A percentile compares a stretch with the other conserved stretches of the same genome.
Conservation (phyloP, 2,113 vertebrate genomes). For the Rhabdornis inornatus region DNA sequence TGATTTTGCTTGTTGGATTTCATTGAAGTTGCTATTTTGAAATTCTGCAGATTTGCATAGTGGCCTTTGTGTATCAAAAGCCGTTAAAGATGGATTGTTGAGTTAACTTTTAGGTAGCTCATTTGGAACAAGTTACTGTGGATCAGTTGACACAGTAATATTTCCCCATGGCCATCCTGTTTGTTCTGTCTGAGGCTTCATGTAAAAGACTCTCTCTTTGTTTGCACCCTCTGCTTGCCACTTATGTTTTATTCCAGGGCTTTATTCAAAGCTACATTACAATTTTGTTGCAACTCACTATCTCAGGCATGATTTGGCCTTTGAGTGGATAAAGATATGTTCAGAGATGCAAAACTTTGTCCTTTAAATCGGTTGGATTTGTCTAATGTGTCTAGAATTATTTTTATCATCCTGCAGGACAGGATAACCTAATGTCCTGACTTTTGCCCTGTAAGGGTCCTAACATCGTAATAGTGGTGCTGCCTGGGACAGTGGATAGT, state of each 20-base stretch:
- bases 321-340: not conserved
- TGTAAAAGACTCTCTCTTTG: constrained; percentile 18
- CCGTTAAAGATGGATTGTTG: not conserved
- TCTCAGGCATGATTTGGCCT: not conserved
- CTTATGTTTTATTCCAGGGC: not conserved
- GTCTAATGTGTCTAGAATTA: not conserved
- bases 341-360: not conserved
- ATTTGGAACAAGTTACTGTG: not conserved
- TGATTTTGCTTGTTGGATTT: not conserved
- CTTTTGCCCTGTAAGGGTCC: not conserved
- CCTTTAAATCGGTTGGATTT: not conserved
- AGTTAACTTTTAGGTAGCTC: not conserved
- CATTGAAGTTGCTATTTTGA: not conserved
- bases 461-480: not conserved
- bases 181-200: not conserved
- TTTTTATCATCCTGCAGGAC: not conserved
- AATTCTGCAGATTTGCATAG: not conserved
- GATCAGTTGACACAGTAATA: not conserved
- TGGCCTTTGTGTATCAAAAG: not conserved
- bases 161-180: not conserved
- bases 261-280: not conserved
- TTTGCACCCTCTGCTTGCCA: not conserved
- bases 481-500: not conserved
- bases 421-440: not conserved
- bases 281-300: not conserved